Evolutionary conservation across 2,797 vertebrate genomes (phyloP).

Genomic region (Sardinella longiceps): DNA sequence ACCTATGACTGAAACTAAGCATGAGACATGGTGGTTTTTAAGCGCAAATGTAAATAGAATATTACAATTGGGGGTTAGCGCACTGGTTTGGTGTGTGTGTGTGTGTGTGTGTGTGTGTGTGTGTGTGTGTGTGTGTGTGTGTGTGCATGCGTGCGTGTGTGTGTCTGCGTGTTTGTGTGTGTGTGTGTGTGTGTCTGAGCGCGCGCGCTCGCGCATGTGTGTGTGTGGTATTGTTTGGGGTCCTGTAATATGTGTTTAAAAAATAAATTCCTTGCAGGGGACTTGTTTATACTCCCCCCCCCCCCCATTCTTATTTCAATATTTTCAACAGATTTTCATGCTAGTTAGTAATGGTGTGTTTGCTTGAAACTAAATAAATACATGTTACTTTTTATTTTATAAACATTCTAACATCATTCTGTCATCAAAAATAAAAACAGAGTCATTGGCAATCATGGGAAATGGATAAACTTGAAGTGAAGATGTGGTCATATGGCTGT

Average conservation of each 20-base stretch:
- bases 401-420: too few species aligned
- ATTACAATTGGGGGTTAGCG: not conserved
- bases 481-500: not conserved
- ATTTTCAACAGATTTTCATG: not conserved
- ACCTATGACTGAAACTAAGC: not conserved
- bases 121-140: too few species aligned
- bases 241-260: constrained; percentile 3
- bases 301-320: not conserved
- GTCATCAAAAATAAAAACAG: too few species aligned
- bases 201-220: too few species aligned
- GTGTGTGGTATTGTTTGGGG: too few species aligned
- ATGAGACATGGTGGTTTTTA: not conserved
- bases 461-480: not conserved
- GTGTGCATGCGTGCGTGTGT: too few species aligned
- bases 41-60: not conserved
- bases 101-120: constrained; percentile 59
- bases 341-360: not conserved
- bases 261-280: not conserved
- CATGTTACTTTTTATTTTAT: too few species aligned
- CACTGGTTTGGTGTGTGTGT: too few species aligned
- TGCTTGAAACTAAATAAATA: too few species aligned
- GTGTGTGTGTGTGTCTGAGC: too few species aligned
- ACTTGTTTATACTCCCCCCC: too few species aligned
- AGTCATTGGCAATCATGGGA: not conserved
- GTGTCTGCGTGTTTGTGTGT: too few species aligned